Evolutionary conservation across 2,113 vertebrate genomes (phyloP).

Genomic region (Oncorhynchus gorbuscha): DNA sequence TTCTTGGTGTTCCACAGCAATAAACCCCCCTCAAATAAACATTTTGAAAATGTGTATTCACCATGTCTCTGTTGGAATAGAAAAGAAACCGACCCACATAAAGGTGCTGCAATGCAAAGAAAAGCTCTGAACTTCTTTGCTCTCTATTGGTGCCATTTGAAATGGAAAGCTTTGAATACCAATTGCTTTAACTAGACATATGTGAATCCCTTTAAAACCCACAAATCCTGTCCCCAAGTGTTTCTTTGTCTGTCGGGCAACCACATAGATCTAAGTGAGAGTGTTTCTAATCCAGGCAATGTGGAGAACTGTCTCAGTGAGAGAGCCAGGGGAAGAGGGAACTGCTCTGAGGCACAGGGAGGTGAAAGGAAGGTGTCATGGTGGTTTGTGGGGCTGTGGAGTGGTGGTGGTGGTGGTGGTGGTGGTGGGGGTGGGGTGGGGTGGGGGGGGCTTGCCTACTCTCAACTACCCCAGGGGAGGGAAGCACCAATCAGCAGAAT

Average conservation of each 20-base stretch:
- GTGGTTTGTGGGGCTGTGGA: background rate
- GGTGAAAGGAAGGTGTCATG: background rate
- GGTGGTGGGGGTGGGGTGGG: background rate
- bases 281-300: constrained; percentile 97
- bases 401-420: background rate
- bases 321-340: constrained; percentile 20
- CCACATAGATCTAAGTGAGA: constrained; percentile 98
- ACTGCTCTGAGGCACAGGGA: background rate
- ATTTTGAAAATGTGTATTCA: constrained; percentile 26
- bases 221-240: constrained; percentile 99
- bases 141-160: constrained; percentile 99
- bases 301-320: constrained; percentile 95
- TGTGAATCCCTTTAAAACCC: constrained; percentile 99
- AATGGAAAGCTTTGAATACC: constrained; percentile 99
- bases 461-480: background rate
- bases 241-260: constrained; percentile 94
- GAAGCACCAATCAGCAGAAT: too few species aligned
- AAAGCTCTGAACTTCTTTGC: constrained; percentile 87
- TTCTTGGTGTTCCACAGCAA: constrained; percentile 49
- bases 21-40: constrained; percentile 36
- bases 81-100: constrained; percentile 84
- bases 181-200: constrained; percentile 99
- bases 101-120: constrained; percentile 94
- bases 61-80: constrained; percentile 70
- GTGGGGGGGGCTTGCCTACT: constrained; percentile 6